Evolutionary conservation across 1,140 invertebrate genomes (phyloP), one percentile per base, ranked within the genome.

Genomic region (Lucilia sericata): DNA sequence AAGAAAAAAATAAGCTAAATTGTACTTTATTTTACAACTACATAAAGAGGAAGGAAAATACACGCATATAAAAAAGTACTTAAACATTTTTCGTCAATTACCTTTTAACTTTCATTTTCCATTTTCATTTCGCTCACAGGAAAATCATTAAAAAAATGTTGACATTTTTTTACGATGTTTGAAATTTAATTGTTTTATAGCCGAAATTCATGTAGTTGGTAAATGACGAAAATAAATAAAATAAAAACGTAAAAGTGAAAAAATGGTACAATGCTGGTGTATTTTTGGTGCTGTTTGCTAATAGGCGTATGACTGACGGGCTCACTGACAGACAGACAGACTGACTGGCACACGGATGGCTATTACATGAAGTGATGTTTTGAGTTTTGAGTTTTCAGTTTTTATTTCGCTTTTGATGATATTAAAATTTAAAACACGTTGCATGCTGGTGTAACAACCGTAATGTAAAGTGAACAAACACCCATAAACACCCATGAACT

Each of bases 351-450:
- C 17, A 55, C 51, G 13, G 51, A 55, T 55, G 51, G 42, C n/a
- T 60, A n/a, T 60, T 60, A 21, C 21, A n/a, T 19, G 65, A 21
- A 12, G 19, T 25, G 21, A 17, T 60, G 14, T 60, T 60, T 60
- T 60, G 14, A n/a, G n/a, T 5, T 70, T 21, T 19, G 21, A 21
- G 5, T 25, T 25, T 70, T 70, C 17, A 17, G 10, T 70, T 19
- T 70, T 70, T 55, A 55, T 70, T 70, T 70, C n/a, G 60, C 10
- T 42, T 42, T 42, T 42, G 42, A 42, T 42, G 5, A 55, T 55
- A 70, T 70, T 70, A 70, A 70, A 70, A 70, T 70, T 70, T 70
- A 19, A 70, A 70, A 70, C 65, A 70, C 19, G 65, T 70, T 70
- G n/a, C 65, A 70, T 70, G 65, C 65, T 19, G 65, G 65, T 70